Evolutionary conservation across 2,888 invertebrate species (phyloP).

Genomic region (Metopia argyrocephala): DNA sequence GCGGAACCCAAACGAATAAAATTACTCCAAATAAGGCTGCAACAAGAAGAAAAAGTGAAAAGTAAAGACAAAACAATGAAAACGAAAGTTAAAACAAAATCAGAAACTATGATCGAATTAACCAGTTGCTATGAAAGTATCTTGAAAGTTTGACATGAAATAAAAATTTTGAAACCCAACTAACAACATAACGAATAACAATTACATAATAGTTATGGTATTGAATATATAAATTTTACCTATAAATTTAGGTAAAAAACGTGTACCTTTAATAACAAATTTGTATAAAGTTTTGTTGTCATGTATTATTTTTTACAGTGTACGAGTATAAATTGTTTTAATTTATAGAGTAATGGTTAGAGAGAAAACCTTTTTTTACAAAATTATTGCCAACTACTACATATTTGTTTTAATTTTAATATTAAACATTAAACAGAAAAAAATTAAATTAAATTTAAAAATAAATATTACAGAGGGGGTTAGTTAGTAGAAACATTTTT

Average conservation of each 20-base stretch:
- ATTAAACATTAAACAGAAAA: conserved; percentile 46
- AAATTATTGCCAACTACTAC: conserved; percentile 40
- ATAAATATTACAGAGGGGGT: conserved; percentile 26
- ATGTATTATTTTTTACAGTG: conserved; percentile 49
- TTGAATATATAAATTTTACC: too few species aligned
- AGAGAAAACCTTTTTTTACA: conserved; percentile 23
- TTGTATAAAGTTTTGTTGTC: neutral
- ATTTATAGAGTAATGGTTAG: neutral
- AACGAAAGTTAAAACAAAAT: conserved; percentile 38
- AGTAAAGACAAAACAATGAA: conserved; percentile 67
- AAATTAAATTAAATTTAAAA: conserved; percentile 32
- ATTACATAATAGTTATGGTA: too few species aligned
- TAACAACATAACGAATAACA: too few species aligned
- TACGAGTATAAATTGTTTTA: neutral
- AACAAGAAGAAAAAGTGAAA: conserved; percentile 72
- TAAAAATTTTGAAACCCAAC: too few species aligned
- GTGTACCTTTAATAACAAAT: too few species aligned
- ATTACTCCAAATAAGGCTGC: conserved; percentile 79
- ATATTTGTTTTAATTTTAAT: conserved; percentile 13
- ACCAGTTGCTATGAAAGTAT: too few species aligned
- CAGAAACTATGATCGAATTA: neutral
- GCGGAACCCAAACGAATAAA: conserved; percentile 79
- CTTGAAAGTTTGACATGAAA: too few species aligned
- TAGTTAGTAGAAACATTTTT: conserved; percentile 37
- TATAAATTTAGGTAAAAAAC: too few species aligned